A percentile compares a stretch with the other conserved stretches of the same genome.
Conservation (phyloP, 1,140 invertebrate species). For the Drosophila ficusphila region DNA sequence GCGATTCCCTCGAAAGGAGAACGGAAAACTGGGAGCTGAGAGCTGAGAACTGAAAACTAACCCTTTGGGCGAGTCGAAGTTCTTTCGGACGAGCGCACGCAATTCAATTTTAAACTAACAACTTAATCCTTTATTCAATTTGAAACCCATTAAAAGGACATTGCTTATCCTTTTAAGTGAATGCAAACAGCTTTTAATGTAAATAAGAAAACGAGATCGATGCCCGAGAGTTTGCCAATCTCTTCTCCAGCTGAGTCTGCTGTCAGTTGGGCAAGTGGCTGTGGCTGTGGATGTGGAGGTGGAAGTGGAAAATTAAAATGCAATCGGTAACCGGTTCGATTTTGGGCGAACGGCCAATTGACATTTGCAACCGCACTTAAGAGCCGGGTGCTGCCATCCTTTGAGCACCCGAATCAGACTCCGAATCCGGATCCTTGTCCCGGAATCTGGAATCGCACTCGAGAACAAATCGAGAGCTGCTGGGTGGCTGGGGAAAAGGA, state of each 20-base stretch:
- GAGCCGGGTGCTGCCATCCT: slow-evolving; percentile 37
- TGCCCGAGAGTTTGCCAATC: slow-evolving; percentile 56
- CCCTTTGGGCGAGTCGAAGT: slow-evolving; percentile 37
- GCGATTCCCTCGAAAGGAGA: not conserved
- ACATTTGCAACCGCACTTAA: slow-evolving; percentile 84
- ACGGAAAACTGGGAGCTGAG: too few species aligned
- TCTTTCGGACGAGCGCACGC: slow-evolving; percentile 67
- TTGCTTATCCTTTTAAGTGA: slow-evolving; percentile 84
- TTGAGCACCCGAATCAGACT: slow-evolving; percentile 12
- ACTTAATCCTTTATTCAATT: slow-evolving; percentile 85
- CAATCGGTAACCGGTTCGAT: slow-evolving; percentile 58
- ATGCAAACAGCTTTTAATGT: slow-evolving; percentile 84
- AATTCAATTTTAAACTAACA: slow-evolving; percentile 84
- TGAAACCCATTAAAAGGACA: slow-evolving; percentile 85
- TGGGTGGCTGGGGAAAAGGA: not conserved
- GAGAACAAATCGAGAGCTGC: slow-evolving; percentile 72
- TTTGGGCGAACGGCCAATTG: slow-evolving; percentile 75
- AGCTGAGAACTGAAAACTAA: slow-evolving; percentile 21
- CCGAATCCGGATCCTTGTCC: slow-evolving; percentile 22
- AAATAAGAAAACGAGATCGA: slow-evolving; percentile 84
- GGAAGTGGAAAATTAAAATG: slow-evolving; percentile 73
- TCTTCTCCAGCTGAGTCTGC: slow-evolving; percentile 33
- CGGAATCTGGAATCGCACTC: slow-evolving; percentile 59
- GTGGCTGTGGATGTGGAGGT: slow-evolving; percentile 1
- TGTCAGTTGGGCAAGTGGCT: not conserved